These are phyloP conservation scores for Drosophila peninsularis DNA, from an alignment of 2,888 invertebrate species.

Conservation along the genomic window DNA sequence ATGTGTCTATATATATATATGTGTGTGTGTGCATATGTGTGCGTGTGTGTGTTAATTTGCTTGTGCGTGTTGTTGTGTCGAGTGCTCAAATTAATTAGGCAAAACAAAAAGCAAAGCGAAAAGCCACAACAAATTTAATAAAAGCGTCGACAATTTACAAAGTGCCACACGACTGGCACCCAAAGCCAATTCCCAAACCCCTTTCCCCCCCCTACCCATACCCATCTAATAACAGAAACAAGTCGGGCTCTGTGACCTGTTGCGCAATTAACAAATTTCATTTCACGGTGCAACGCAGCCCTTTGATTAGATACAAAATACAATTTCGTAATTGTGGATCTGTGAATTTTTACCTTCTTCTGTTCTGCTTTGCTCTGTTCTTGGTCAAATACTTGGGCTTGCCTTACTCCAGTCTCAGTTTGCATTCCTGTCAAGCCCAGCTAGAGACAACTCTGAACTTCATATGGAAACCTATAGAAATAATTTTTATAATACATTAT, in stretches of 20 bases:
- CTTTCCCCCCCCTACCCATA: conserved; percentile 9
- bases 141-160: conserved; percentile 59
- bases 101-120: conserved; percentile 44
- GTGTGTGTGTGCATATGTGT: not conserved
- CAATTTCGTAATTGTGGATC: conserved; percentile 23
- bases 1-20: conserved; percentile 2
- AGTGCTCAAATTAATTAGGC: conserved; percentile 71
- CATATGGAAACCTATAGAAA: too few species aligned
- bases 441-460: too few species aligned
- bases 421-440: too few species aligned
- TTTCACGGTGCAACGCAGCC: conserved; percentile 26
- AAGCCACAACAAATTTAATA: conserved; percentile 67
- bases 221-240: conserved; percentile 2
- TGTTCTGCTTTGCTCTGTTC: not conserved
- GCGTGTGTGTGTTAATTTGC: conserved; percentile 5
- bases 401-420: too few species aligned
- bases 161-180: conserved; percentile 9
- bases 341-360: conserved; percentile 2
- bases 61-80: conserved; percentile 28
- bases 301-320: conserved; percentile 13
- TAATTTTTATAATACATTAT: too few species aligned
- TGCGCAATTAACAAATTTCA: conserved; percentile 57
- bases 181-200: too few species aligned
- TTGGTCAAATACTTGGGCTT: not conserved
- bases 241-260: conserved; percentile 13